A percentile compares a stretch with the other conserved stretches of the same genome.
These are phyloP conservation scores for Artibeus lituratus DNA, from an alignment of 2,797 vertebrate genomes.

Conservation along the genomic window DNA sequence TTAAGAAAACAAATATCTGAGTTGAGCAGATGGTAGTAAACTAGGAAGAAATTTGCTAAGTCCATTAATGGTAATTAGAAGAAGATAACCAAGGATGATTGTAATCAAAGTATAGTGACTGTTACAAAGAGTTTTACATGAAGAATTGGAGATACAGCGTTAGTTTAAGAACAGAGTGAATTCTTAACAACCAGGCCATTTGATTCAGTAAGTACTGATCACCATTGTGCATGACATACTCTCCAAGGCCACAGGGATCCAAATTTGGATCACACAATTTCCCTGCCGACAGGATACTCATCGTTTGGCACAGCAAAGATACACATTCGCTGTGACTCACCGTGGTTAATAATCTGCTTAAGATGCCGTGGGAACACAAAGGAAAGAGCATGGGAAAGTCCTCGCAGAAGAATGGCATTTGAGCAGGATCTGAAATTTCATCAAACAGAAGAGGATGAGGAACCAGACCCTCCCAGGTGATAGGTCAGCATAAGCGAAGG, in stretches of 20 bases:
- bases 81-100: background rate
- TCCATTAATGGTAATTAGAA: background rate
- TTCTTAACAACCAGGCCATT: background rate
- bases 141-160: background rate
- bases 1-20: background rate
- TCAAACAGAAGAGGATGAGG: background rate
- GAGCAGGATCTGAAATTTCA: background rate
- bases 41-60: background rate
- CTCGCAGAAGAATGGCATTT: background rate
- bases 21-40: background rate
- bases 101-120: background rate
- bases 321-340: background rate
- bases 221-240: too few relatives aligned
- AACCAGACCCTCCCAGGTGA: background rate
- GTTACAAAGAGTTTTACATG: background rate
- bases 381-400: rapidly evolving
- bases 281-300: background rate
- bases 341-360: background rate
- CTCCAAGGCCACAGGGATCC: background rate
- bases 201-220: background rate
- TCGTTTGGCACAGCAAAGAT: background rate
- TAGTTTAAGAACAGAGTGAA: background rate
- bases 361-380: background rate
- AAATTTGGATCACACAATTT: background rate
- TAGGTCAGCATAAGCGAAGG: background rate